Evolutionary conservation across 2,113 vertebrate genomes (phyloP), one percentile per base, ranked within the genome.

Genomic region (Taxidea taxus): DNA sequence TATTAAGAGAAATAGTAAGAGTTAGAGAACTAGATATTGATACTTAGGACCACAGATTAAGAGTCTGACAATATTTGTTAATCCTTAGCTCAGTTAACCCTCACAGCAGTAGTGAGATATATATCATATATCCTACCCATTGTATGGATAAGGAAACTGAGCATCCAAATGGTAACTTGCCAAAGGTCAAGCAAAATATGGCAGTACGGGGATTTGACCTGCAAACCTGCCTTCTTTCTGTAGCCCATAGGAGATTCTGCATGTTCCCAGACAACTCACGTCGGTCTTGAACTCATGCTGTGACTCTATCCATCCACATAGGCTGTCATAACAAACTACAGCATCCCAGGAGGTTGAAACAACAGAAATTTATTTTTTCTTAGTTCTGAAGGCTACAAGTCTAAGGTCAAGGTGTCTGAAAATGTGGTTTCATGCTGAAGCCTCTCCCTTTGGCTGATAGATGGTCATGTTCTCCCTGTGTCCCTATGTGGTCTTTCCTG

Each of bases 221-320:
- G 5, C 1, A 54, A 13, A 7, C 37, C 4, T 91, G 13, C 47
- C 51, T 66, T 8, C 47, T 83, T 31, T 14, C 2, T 47, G 7
- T 6, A 23, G n/a, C 16, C 21, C 6, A 0, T 0, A 0, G 31
- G 18, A 72, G 15, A 1, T 20, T 60, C 29, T 3, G 1, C 66
- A 3, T 6, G 21, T 56, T 47, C 14, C 21, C 47, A 10, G n/a
- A 34, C 4, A 7, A 6, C 44, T 20, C 0, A 6, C 1, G 27
- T 44, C 31, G 15, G 62, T 47, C 25, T 34, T 1, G 10, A 64
- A 0, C 27, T 39, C 31, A 29, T 9, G 8, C 47, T 4, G 7
- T 58, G 39, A 37, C 12, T 23, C 9, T 3, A 0, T 42, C 37
- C 0, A 3, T 34, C 11, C 27, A 23, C n/a, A 31, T 29, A 21